Evolutionary conservation across 2,888 invertebrate genomes (phyloP), one percentile per base, ranked within the genome.

Genomic region (Dendrolimus houi): DNA sequence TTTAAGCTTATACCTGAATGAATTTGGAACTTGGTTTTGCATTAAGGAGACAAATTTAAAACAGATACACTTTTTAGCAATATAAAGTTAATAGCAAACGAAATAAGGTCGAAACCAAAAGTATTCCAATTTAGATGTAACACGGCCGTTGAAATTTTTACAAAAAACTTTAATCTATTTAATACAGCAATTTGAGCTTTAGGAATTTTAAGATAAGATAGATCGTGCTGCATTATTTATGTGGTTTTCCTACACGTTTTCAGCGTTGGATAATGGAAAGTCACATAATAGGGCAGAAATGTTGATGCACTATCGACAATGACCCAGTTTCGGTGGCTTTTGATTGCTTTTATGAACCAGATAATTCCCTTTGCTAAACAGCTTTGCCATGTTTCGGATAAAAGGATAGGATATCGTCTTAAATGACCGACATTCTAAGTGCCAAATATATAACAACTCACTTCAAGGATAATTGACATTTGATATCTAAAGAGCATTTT

Each of bases 131-230:
- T 69, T 62, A 70, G 64, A 66, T 67, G 63, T 65, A 62, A 68
- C 64, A 64, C 63, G 65, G 66, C 70, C 67, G 68, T 71, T 69
- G 71, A 70, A 69, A 73, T 69, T 72, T 67, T 66, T 64, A 67
- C 69, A 67, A 72, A 70, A 70, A 67, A 65, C 65, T 60, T 67
- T 73, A 70, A 70, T 71, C 68, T 63, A 66, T 67, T 64, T 64
- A 59, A 60, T 72, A 74, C 74, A 67, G 74, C 72, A 77, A 68
- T 75, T 72, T 77, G 70, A 68, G 69, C 80, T 79, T 74, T 80
- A 62, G 60, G 65, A 61, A 47, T 69, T 63, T 69, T 59, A 69
- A 70, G 75, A 79, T 79, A 79, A 79, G 75, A 77, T 72, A 72
- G 67, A 61, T 61, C 57, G 59, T 58, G 60, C 54, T 61, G 66